Base-by-base conservation (phyloP, 2,113 vertebrate genomes). In the Fregetta grallaria region DNA sequence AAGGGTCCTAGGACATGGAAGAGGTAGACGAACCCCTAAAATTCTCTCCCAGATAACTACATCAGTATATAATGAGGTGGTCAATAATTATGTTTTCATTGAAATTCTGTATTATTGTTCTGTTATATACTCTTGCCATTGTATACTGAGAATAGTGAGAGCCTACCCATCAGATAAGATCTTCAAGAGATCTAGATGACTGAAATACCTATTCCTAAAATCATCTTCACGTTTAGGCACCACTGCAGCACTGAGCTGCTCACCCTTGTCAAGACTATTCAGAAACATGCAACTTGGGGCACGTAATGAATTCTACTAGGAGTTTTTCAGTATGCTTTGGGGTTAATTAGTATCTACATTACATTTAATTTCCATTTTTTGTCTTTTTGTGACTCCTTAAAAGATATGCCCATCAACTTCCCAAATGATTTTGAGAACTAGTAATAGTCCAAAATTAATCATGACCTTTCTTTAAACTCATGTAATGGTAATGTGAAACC, bases 401-500 rank as follows among this genome's bases (percentile, higher is more conserved):
- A 58, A 58, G 3, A 38, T 74, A 38, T 15, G 9, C 8, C 15
- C 18, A 44, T 22, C 26, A 16, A 53, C 4, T 49, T 90, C 44
- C 19, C 17, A 81, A 68, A 95, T 77, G 30, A 36, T 59, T 56
- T 74, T 80, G 9, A 56, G n/a, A 84, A 80, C n/a, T 65, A 38
- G 20, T 42, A 92, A 67, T 67, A 89, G 72, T 66, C 23, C 30
- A 65, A 52, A 88, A 68, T 7, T 62, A 67, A 80, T 52, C 10
- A 68, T 36, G 66, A 78, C 15, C 40, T 92, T 90, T 90, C 22
- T 92, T 59, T 92, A 88, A 92, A 95, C 52, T 93, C 61, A n/a
- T 81, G 21, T 58, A 84, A 32, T 53, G 5, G 7, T 53, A 82
- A 65, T 5, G 15, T 65, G 53, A 93, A 95, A 62, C 53, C 6